phyloP scores from a whole-genome alignment of 2,113 vertebrate species.

The human region DNA sequence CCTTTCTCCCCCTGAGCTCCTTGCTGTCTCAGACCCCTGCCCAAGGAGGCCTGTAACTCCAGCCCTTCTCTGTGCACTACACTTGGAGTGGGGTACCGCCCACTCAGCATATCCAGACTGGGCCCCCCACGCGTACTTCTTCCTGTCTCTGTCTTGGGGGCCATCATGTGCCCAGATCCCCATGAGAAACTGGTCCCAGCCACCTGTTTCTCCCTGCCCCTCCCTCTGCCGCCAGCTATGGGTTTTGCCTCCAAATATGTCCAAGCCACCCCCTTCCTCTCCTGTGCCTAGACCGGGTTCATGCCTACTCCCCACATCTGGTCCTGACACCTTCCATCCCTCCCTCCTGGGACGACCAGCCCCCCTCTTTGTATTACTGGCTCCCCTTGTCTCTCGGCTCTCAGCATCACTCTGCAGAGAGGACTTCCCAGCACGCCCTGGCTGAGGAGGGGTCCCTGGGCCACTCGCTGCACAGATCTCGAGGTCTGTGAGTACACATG shows the following conservation, averaged over 20 bases:
- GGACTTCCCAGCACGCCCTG: neutral
- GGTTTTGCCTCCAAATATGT: neutral
- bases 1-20: too few species aligned
- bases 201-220: neutral
- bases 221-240: neutral
- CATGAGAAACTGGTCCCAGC: neutral
- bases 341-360: neutral
- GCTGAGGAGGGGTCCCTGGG: neutral
- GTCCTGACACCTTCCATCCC: neutral
- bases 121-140: neutral
- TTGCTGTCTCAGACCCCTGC: fast-evolving
- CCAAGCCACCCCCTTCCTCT: neutral
- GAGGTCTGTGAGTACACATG: neutral
- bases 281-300: neutral
- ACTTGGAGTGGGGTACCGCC: neutral
- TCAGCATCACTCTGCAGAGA: fast-evolving
- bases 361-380: neutral
- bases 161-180: too few species aligned
- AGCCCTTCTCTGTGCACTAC: neutral
- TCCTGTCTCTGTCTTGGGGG: neutral
- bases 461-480: neutral
- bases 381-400: neutral
- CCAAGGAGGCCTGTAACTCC: neutral
- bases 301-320: neutral
- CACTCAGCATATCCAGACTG: neutral